Evolutionary conservation across 1,140 invertebrate genomes (phyloP).

Genomic region (Sinella curviseta): DNA sequence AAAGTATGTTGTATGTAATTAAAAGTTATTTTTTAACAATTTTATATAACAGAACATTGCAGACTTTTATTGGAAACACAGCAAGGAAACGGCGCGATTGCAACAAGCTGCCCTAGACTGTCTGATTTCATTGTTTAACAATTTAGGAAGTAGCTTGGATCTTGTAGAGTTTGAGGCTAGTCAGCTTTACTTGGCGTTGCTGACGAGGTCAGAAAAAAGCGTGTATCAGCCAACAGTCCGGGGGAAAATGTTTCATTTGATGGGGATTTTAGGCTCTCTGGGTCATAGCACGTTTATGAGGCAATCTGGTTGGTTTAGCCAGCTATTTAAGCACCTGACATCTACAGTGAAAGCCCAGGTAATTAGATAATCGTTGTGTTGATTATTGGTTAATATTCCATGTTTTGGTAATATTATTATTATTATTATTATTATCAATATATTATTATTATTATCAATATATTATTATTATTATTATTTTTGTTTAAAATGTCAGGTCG

Average conservation of each 20-base stretch:
- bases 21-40: not conserved
- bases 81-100: slow-evolving; percentile 32
- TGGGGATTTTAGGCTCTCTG: slow-evolving; percentile 34
- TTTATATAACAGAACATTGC: slow-evolving; percentile 24
- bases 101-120: slow-evolving; percentile 38
- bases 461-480: too few species aligned
- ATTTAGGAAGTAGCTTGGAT: slow-evolving; percentile 23
- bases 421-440: too few species aligned
- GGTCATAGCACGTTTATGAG: not conserved
- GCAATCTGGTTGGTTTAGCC: not conserved
- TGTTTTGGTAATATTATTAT: too few species aligned
- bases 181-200: slow-evolving; percentile 35
- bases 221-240: slow-evolving; percentile 44
- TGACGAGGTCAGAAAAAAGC: slow-evolving; percentile 31
- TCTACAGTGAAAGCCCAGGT: slow-evolving; percentile 32
- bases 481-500: too few species aligned
- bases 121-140: slow-evolving; percentile 32
- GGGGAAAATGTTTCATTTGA: slow-evolving; percentile 42
- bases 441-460: too few species aligned
- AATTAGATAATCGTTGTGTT: not conserved
- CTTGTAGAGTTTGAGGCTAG: slow-evolving; percentile 34
- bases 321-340: slow-evolving; percentile 29
- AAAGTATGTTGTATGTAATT: too few species aligned
- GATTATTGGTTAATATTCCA: too few species aligned
- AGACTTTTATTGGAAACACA: slow-evolving; percentile 32